Percentiles rank a stretch among this genome's conserved stretches.
These are phyloP conservation scores for Falco naumanni DNA, from an alignment of 2,797 vertebrate genomes.

Conservation along the genomic window DNA sequence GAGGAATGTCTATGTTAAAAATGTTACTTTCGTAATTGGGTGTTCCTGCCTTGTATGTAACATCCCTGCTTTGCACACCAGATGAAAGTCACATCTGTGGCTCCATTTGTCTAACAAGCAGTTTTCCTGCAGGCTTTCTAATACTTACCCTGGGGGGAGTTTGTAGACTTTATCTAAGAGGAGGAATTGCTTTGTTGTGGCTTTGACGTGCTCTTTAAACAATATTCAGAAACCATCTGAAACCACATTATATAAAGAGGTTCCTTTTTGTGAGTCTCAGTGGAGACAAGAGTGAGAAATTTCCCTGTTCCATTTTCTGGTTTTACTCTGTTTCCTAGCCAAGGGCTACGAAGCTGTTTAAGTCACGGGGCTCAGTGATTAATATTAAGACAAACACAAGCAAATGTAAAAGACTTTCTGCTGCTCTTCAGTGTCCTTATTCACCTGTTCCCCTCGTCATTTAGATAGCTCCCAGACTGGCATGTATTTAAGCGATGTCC, in stretches of 20 bases:
- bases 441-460: neutral
- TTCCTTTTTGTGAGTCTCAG: slow-evolving; percentile 20
- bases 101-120: slow-evolving; percentile 44
- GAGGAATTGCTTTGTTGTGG: slow-evolving; percentile 44
- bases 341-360: slow-evolving; percentile 10
- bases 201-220: slow-evolving; percentile 53
- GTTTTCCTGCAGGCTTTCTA: slow-evolving; percentile 25
- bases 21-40: neutral
- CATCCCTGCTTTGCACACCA: neutral
- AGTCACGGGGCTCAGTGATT: neutral
- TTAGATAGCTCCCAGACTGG: neutral
- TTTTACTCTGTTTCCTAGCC: neutral
- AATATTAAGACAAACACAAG: slow-evolving; percentile 34
- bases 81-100: slow-evolving; percentile 47
- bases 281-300: slow-evolving; percentile 32
- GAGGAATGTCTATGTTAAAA: neutral
- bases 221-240: slow-evolving; percentile 4
- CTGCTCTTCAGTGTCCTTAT: neutral
- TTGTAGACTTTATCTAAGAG: slow-evolving; percentile 22
- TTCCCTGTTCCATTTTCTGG: neutral
- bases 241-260: slow-evolving; percentile 5
- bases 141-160: neutral
- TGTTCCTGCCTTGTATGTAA: neutral
- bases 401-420: neutral
- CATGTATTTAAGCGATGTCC: neutral